Conservation (phyloP, 2,113 vertebrate genomes). For the Engraulis encrasicolus region DNA sequence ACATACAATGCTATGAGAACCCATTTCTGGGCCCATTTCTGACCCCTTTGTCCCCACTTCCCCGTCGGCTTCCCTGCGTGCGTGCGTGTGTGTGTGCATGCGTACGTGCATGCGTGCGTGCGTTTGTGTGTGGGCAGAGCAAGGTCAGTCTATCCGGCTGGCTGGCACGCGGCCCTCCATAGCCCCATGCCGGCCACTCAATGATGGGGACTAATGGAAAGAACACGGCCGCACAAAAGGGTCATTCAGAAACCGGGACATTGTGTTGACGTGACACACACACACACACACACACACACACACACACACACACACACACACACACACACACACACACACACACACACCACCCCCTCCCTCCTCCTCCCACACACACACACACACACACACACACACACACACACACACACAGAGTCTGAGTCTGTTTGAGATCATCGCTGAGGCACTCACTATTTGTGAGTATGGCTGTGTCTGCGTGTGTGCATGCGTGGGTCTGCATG, state of each 20-base stretch:
- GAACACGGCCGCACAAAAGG: neutral
- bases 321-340: too few species aligned
- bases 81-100: too few species aligned
- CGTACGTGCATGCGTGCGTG: too few species aligned
- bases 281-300: neutral
- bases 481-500: neutral
- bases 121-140: too few species aligned
- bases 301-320: neutral
- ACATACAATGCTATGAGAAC: too few species aligned
- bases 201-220: conserved; percentile 17
- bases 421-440: neutral
- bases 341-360: too few species aligned
- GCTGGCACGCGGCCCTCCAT: neutral
- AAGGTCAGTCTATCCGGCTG: conserved; percentile 4
- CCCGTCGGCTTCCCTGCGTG: too few species aligned
- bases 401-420: too few species aligned
- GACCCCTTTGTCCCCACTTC: too few species aligned
- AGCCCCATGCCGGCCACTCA: neutral
- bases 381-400: too few species aligned
- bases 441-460: neutral
- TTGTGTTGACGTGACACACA: neutral
- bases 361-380: too few species aligned
- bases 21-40: too few species aligned
- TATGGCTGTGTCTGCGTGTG: neutral
- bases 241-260: conserved; percentile 3